A percentile compares a stretch with the other conserved stretches of the same genome.
Conservation (phyloP, 2,888 invertebrate genomes). For the Eilema griseolum region DNA sequence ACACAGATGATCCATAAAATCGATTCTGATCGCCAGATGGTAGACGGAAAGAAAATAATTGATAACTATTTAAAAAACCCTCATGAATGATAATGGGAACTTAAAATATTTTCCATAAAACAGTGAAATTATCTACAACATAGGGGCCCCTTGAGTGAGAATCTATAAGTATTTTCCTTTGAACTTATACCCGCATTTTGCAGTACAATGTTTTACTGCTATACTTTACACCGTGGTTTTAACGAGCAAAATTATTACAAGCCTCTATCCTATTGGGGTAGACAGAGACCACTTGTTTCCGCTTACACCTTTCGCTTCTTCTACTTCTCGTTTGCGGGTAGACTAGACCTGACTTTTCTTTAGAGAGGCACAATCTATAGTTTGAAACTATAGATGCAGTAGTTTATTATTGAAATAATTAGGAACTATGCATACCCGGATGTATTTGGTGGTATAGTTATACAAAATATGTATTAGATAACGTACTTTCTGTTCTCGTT, state of each 20-base stretch:
- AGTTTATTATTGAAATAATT: not conserved
- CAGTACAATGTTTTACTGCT: slow-evolving; percentile 49
- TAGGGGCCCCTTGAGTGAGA: slow-evolving; percentile 66
- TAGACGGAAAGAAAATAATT: slow-evolving; percentile 48
- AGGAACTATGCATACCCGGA: not conserved
- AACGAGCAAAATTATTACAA: slow-evolving; percentile 28
- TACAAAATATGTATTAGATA: not conserved
- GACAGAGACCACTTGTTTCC: not conserved
- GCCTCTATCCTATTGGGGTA: not conserved
- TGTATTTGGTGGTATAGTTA: not conserved
- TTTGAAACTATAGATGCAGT: no score
- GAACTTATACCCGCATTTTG: slow-evolving; percentile 63
- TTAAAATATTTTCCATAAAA: slow-evolving; percentile 62
- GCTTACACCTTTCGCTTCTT: not conserved
- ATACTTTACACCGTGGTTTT: slow-evolving; percentile 44
- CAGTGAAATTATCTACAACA: slow-evolving; percentile 65
- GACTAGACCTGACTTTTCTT: not conserved
- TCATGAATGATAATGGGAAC: slow-evolving; percentile 58
- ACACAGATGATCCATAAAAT: slow-evolving; percentile 35
- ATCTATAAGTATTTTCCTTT: slow-evolving; percentile 35
- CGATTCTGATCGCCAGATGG: slow-evolving; percentile 52
- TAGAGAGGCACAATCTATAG: not conserved
- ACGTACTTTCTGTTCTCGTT: not conserved
- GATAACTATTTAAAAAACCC: slow-evolving; percentile 70
- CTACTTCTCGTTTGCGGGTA: not conserved